These are phyloP conservation scores for Plectropomus leopardus DNA, from an alignment of 2,113 vertebrate genomes.

Conservation along the genomic window DNA sequence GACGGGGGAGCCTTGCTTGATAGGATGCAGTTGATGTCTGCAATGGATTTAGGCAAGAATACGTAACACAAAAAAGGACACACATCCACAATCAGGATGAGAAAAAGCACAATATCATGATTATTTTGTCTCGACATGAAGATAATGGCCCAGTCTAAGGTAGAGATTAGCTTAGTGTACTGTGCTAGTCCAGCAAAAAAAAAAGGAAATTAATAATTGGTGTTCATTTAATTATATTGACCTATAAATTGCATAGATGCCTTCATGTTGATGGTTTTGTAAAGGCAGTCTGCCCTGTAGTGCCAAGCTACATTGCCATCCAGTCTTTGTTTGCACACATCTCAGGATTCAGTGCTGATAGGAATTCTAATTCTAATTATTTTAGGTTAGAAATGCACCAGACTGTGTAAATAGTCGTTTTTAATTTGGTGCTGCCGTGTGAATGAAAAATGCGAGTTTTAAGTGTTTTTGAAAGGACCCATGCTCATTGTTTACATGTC, in stretches of 20 bases:
- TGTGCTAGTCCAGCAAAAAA: conserved; percentile 11
- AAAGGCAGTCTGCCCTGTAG: background rate
- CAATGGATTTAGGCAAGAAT: conserved; percentile 1
- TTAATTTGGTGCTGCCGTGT: conserved; percentile 7
- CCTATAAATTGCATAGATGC: conserved; percentile 13
- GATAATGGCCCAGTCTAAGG: conserved; percentile 34
- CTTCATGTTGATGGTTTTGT: conserved; percentile 26
- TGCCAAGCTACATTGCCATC: conserved; percentile 14
- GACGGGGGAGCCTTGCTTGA: conserved; percentile 12
- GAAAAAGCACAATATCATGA: background rate
- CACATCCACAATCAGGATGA: background rate
- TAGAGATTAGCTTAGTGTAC: background rate
- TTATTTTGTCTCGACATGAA: conserved; percentile 4
- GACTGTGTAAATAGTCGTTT: background rate
- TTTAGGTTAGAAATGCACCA: background rate
- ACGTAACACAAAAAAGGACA: background rate
- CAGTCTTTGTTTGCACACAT: conserved; percentile 27
- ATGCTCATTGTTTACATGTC: conserved; percentile 54
- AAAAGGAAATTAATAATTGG: background rate
- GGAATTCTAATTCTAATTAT: background rate
- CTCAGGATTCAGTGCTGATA: background rate
- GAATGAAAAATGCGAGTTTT: conserved; percentile 5
- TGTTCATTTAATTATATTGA: conserved; percentile 27
- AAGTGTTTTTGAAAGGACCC: background rate
- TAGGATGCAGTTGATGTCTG: conserved; percentile 26